Evolutionary conservation across 2,113 vertebrate genomes (phyloP).

Genomic region (Parus major): DNA sequence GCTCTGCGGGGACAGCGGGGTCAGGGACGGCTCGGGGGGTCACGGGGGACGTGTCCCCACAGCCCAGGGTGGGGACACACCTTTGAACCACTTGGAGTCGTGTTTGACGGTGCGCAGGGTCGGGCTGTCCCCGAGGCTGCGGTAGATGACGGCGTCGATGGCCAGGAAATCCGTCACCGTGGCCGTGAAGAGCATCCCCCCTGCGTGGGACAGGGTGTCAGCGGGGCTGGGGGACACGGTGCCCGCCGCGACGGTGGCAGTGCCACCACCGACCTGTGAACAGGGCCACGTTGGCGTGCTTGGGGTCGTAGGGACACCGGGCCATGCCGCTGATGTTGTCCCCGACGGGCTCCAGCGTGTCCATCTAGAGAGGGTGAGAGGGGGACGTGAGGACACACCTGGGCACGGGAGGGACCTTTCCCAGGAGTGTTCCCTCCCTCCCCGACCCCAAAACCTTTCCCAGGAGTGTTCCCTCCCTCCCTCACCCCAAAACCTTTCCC

Average conservation of each 20-base stretch:
- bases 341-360: conserved; percentile 88
- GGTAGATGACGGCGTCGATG: conserved; percentile 96
- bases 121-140: conserved; percentile 89
- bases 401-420: neutral
- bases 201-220: conserved; percentile 52
- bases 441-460: neutral
- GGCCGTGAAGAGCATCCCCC: conserved; percentile 93
- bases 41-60: fast-evolving
- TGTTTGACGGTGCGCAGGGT: conserved; percentile 95
- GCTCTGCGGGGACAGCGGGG: conserved; percentile 68
- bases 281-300: conserved; percentile 93
- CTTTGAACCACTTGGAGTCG: conserved; percentile 98
- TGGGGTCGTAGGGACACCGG: conserved; percentile 94
- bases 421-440: neutral
- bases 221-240: fast-evolving
- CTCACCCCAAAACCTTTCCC: neutral
- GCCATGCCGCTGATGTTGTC: conserved; percentile 96
- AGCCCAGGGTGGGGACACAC: conserved; percentile 49
- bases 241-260: fast-evolving
- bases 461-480: neutral
- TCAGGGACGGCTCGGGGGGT: neutral
- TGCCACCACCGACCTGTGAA: conserved; percentile 85
- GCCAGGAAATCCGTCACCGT: conserved; percentile 96
- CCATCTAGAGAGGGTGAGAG: conserved; percentile 71
- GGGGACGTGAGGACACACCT: neutral